phyloP scores from a whole-genome alignment of 1,140 invertebrate species.

The Alviniconcha marisindica region DNA sequence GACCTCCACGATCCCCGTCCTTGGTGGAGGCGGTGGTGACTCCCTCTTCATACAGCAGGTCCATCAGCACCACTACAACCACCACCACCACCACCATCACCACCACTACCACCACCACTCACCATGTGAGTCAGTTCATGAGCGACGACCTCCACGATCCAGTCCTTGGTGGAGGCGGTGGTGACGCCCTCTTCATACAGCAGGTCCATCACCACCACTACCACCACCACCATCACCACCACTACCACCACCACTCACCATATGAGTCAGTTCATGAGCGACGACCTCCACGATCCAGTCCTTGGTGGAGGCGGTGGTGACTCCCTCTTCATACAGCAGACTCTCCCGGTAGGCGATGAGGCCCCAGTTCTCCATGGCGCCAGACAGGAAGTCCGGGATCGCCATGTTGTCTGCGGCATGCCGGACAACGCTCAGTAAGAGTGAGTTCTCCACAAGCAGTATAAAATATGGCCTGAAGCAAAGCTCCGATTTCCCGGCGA shows the following conservation, averaged over 20 bases:
- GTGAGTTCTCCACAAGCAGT: not conserved
- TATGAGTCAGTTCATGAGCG: slow-evolving; percentile 89
- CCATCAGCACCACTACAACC: no score
- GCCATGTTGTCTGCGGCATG: slow-evolving; percentile 88
- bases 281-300: slow-evolving; percentile 86
- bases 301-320: slow-evolving; percentile 79
- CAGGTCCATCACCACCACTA: no score
- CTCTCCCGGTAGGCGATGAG: slow-evolving; percentile 89
- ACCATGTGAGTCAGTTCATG: slow-evolving; percentile 88
- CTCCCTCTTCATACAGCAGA: slow-evolving; percentile 84
- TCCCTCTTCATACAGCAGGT: no score
- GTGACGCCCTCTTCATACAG: slow-evolving; percentile 84
- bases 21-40: no score
- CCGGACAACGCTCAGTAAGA: not conserved
- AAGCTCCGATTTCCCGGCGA: no score
- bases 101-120: no score
- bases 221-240: no score
- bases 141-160: slow-evolving; percentile 84
- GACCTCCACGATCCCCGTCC: no score
- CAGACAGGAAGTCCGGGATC: slow-evolving; percentile 95
- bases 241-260: no score
- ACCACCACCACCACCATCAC: no score
- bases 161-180: slow-evolving; percentile 78
- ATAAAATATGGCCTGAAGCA: not conserved
- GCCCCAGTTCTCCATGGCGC: slow-evolving; percentile 98